Conservation (phyloP, 2,888 invertebrate genomes). For the Drosophila prolongata region DNA sequence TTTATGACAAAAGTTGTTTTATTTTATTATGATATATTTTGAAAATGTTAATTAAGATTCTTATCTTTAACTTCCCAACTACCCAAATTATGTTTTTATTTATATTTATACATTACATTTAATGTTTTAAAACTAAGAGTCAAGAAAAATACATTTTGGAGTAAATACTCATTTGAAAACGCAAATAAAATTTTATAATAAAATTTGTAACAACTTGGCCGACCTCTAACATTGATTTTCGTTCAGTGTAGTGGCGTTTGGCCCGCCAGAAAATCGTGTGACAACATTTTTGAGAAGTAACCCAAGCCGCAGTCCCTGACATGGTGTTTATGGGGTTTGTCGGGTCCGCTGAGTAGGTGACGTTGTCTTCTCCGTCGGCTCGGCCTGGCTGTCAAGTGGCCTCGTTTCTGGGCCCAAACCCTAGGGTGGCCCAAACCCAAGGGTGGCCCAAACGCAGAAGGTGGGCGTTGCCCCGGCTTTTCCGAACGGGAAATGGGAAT, state of each 20-base stretch:
- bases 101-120: no score
- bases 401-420: conserved; percentile 42
- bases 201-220: no score
- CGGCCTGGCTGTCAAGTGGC: conserved; percentile 53
- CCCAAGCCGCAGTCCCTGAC: conserved; percentile 17
- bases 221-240: not conserved
- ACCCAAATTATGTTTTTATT: not conserved
- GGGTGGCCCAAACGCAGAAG: not conserved
- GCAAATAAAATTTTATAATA: no score
- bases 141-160: no score
- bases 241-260: not conserved
- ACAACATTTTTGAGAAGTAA: conserved; percentile 1
- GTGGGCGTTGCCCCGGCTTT: conserved; percentile 28
- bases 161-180: no score
- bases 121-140: no score
- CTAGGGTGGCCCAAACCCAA: no score
- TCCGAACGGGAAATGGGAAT: not conserved
- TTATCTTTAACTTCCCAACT: no score
- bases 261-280: not conserved
- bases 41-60: no score
- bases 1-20: no score
- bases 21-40: no score
- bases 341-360: conserved; percentile 19
- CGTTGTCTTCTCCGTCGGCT: conserved; percentile 7
- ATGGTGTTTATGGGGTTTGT: conserved; percentile 40